These are phyloP conservation scores for Rotaria magnacalcarata DNA, from an alignment of 2,888 invertebrate genomes.

Conservation along the genomic window DNA sequence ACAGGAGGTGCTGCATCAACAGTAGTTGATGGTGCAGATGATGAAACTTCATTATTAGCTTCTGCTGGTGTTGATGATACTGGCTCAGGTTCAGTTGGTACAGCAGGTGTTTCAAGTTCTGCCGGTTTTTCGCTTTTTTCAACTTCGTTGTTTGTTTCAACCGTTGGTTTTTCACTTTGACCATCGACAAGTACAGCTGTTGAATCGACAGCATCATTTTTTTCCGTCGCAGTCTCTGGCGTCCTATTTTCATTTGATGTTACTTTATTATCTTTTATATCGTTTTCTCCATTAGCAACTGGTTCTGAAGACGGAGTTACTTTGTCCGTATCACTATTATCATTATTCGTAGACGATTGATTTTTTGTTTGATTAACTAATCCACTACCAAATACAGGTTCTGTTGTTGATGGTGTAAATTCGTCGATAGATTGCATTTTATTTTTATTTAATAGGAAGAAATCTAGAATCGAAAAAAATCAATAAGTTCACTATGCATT, in stretches of 20 bases:
- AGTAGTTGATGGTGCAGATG: neutral
- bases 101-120: neutral
- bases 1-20: neutral
- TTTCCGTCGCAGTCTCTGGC: neutral
- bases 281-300: neutral
- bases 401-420: slow-evolving; percentile 16
- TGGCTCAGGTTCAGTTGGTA: neutral
- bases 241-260: neutral
- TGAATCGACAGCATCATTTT: neutral
- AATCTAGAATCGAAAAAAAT: neutral
- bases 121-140: neutral
- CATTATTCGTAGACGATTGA: neutral
- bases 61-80: neutral
- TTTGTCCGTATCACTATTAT: neutral
- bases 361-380: neutral
- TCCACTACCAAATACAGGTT: slow-evolving; percentile 6
- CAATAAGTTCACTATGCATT: too few relatives aligned
- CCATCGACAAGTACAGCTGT: neutral
- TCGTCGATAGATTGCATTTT: slow-evolving; percentile 4
- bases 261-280: neutral
- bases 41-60: neutral
- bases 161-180: neutral
- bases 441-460: neutral
- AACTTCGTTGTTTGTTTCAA: neutral
- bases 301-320: neutral